Conservation (phyloP, 2,113 vertebrate species). For the Engraulis encrasicolus region DNA sequence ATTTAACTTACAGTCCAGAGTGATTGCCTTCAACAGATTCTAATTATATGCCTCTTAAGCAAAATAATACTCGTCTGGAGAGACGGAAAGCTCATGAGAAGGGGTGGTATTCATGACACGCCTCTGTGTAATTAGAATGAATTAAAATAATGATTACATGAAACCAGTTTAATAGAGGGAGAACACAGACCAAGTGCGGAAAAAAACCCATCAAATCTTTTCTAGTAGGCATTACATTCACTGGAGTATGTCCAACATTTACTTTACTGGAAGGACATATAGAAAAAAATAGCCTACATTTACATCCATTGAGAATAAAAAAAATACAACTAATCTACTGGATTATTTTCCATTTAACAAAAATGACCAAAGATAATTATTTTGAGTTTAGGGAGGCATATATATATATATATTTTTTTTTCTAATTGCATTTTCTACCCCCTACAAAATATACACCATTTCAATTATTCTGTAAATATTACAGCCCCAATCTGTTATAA, state of each 20-base stretch:
- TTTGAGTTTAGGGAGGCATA: not conserved
- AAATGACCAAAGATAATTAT: not conserved
- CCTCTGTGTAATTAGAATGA: not conserved
- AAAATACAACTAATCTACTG: not conserved
- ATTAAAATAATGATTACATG: not conserved
- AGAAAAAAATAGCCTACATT: not conserved
- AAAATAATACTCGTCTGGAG: not conserved
- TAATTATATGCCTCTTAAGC: constrained; percentile 16
- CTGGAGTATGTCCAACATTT: not conserved
- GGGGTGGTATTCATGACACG: not conserved
- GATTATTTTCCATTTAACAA: not conserved
- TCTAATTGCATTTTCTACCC: not conserved
- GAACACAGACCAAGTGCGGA: not conserved
- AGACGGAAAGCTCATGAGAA: not conserved
- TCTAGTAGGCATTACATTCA: not conserved
- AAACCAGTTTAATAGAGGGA: not conserved
- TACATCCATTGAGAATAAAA: not conserved
- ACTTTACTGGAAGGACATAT: not conserved
- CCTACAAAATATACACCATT: not conserved
- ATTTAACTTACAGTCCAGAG: constrained; percentile 18
- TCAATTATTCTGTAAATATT: not conserved
- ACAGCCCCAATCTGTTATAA: not conserved
- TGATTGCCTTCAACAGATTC: not conserved
- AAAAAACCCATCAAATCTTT: not conserved
- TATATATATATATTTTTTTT: no score